phyloP scores from a whole-genome alignment of 2,888 invertebrate genomes.

The Orchestes rusci region DNA sequence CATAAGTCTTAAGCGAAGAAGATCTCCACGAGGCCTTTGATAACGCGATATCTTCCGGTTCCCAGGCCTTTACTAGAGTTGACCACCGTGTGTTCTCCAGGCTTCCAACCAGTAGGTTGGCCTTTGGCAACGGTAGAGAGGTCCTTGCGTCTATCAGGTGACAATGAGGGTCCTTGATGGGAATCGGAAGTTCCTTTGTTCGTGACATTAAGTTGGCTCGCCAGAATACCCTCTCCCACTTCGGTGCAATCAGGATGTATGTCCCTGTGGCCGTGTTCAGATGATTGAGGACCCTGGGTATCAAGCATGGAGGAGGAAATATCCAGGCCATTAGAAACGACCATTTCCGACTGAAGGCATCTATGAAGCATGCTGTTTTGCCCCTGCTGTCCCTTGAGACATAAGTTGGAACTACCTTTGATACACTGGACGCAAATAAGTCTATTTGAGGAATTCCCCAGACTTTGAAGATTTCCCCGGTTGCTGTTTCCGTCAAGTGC shows the following conservation, averaged over 20 bases:
- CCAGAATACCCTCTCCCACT: slow-evolving; percentile 31
- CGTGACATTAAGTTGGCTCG: slow-evolving; percentile 6
- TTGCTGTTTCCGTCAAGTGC: not conserved
- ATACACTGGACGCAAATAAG: slow-evolving; percentile 23
- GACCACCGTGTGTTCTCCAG: slow-evolving; percentile 21
- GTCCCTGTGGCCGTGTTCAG: slow-evolving; percentile 25
- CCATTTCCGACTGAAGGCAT: slow-evolving; percentile 26
- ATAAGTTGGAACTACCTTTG: slow-evolving; percentile 22
- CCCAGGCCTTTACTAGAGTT: slow-evolving; percentile 7
- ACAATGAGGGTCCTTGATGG: slow-evolving; percentile 1
- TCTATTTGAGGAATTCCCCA: slow-evolving; percentile 25
- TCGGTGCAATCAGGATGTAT: slow-evolving; percentile 28
- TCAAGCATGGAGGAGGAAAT: slow-evolving; percentile 32
- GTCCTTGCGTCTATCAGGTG: slow-evolving; percentile 20
- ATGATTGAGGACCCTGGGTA: slow-evolving; percentile 28
- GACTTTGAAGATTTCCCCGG: not conserved
- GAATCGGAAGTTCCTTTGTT: slow-evolving; percentile 11
- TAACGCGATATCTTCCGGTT: slow-evolving; percentile 6
- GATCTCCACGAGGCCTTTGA: slow-evolving; percentile 11
- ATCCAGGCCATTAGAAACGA: slow-evolving; percentile 25
- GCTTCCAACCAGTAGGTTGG: slow-evolving; percentile 16
- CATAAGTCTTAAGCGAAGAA: slow-evolving; percentile 15
- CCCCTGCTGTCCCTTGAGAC: slow-evolving; percentile 17
- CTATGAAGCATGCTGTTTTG: slow-evolving; percentile 14
- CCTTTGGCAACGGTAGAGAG: slow-evolving; percentile 11